These are phyloP conservation scores for Copidosoma aretas DNA, from an alignment of 2,888 invertebrate genomes.

Conservation along the genomic window DNA sequence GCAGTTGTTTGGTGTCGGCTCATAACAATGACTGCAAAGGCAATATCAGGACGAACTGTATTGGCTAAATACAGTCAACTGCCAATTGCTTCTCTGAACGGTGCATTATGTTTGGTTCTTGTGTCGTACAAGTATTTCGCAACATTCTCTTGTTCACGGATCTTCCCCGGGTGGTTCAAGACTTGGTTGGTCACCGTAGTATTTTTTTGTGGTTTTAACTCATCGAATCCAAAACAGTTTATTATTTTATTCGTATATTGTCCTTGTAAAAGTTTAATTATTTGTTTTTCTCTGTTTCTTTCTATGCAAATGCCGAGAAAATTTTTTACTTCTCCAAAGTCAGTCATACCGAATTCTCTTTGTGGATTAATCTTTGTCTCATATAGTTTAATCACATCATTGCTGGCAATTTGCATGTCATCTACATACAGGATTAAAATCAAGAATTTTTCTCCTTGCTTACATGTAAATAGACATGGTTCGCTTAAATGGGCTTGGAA, in stretches of 20 bases:
- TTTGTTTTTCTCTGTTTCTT: conserved; percentile 11
- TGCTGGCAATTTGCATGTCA: conserved; percentile 10
- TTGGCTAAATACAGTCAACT: too few relatives aligned
- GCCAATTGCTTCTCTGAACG: conserved; percentile 1
- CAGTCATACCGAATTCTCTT: conserved; percentile 37
- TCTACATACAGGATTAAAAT: conserved; percentile 12
- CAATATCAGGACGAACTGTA: too few relatives aligned
- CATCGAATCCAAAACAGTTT: background rate
- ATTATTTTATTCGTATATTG: too few relatives aligned
- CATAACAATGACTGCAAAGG: background rate
- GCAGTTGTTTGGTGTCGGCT: background rate
- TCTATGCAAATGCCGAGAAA: conserved; percentile 32
- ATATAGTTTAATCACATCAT: background rate
- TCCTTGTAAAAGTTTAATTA: background rate
- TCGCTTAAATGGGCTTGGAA: conserved; percentile 31
- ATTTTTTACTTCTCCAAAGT: conserved; percentile 30
- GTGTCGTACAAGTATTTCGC: background rate
- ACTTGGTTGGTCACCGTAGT: too few relatives aligned
- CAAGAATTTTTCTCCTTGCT: background rate
- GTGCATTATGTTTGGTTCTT: background rate
- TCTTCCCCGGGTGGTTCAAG: background rate
- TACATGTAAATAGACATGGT: conserved; percentile 36
- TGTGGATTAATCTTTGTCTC: conserved; percentile 27
- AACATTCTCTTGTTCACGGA: background rate
- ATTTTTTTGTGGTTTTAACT: background rate